Evolutionary conservation across 2,888 invertebrate species (phyloP), one percentile per base, ranked within the genome.

Genomic region (Lepidocyrtinus sp.): DNA sequence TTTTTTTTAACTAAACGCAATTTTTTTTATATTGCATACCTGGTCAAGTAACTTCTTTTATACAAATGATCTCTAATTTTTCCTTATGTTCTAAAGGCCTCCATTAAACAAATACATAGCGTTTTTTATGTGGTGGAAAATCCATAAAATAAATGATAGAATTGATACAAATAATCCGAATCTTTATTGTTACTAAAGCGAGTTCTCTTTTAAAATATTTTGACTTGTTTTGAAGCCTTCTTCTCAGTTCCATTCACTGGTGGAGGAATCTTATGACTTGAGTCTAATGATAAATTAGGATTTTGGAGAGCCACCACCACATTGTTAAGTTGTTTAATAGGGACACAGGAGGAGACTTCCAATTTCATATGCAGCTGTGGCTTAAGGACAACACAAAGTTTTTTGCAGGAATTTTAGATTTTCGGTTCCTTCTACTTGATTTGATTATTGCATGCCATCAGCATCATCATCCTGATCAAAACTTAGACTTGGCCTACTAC

Each of bases 1-100:
- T 50, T 50, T 50, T 50, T 50, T n/a, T n/a, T n/a, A n/a, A n/a
- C 50, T 50, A 50, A 50, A 50, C 5, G 50, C 50, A 50, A 50
- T n/a, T n/a, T n/a, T n/a, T n/a, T n/a, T n/a, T 2, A 50, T 50
- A 50, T 50, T 50, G 12, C 17, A n/a, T 50, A n/a, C 15, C 36
- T 36, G 12, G 12, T 12, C 15, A 50, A 50, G 17, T 2, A 50
- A n/a, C n/a, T n/a, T n/a, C n/a, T n/a, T n/a, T n/a, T 7, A 50
- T 50, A 50, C 50, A 50, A 50, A 50, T 50, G 50, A 50, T 50
- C 17, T 17, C 50, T 50, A 50, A 50, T 50, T 50, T 50, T n/a
- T n/a, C n/a, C n/a, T n/a, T n/a, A n/a, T 7, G 17, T 50, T n/a
- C 50, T n/a, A 50, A 50, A n/a, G 50, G 17, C 17, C 17, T 17